Evolutionary conservation across 2,888 invertebrate genomes (phyloP).

Genomic region (Spisula subtruncata): DNA sequence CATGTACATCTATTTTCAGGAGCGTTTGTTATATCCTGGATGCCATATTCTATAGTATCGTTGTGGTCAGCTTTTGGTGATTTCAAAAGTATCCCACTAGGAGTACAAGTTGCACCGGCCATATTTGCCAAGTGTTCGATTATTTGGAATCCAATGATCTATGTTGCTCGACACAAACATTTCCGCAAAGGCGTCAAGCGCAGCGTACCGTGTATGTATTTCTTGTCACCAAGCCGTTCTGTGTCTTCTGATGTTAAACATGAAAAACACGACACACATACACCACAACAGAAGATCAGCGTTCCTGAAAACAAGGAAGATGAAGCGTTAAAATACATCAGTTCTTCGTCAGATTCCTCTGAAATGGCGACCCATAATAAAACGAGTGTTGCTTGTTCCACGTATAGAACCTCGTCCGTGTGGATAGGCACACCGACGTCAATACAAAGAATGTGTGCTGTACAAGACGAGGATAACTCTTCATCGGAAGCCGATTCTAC

Average conservation of each 20-base stretch:
- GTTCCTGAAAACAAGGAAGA: background rate
- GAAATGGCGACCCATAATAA: background rate
- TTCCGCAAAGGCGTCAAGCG: constrained; percentile 39
- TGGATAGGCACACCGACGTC: background rate
- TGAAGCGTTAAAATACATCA: background rate
- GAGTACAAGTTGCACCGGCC: constrained; percentile 50
- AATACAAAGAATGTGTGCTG: background rate
- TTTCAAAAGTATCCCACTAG: constrained; percentile 28
- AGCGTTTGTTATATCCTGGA: constrained; percentile 61
- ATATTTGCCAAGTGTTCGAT: constrained; percentile 65
- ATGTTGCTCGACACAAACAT: constrained; percentile 52
- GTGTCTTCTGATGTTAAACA: background rate
- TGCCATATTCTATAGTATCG: constrained; percentile 59
- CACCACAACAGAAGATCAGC: background rate
- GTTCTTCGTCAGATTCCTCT: background rate
- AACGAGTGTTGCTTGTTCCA: background rate
- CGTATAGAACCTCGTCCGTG: background rate
- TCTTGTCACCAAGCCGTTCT: background rate
- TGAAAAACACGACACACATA: background rate
- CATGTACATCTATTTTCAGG: constrained; percentile 47
- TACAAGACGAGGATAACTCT: background rate
- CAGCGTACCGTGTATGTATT: constrained; percentile 12
- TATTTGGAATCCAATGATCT: constrained; percentile 68
- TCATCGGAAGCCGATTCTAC: background rate
- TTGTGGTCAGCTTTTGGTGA: constrained; percentile 48